Evolutionary conservation across 2,888 invertebrate genomes (phyloP), one percentile per base, ranked within the genome.

Genomic region (Eilema depressum): DNA sequence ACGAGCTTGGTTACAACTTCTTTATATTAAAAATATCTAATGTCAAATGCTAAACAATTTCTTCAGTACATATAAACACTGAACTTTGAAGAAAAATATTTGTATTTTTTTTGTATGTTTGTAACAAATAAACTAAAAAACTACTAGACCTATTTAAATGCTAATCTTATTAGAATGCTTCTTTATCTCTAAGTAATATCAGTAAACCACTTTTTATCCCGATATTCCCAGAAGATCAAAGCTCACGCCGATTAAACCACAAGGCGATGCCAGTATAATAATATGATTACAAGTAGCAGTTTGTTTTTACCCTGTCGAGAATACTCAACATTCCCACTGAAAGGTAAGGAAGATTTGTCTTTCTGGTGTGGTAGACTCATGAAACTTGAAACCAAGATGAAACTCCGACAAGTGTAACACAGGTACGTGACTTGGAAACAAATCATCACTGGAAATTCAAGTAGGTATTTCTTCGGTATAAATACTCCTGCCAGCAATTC

Each of bases 301-400:
- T 61, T 61, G 61, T 61, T 68, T n/a, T 37, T 25, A 30, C 63
- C 62, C 30, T 66, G 70, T 70, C 47, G 67, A 71, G 74, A 62
- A 75, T 66, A 74, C 71, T 74, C 66, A 30, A 41, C 60, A 69
- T 20, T 64, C 66, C 67, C 62, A 71, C 74, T 73, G 76, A 78
- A 81, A 80, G 77, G 73, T 76, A 74, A 77, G 75, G 70, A 83
- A 79, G 79, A 78, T 82, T 83, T 83, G 79, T 81, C 75, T 69
- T 64, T 66, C 67, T 65, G 66, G 75, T 79, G 79, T 70, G 75
- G 69, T 68, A 80, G 74, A 81, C 78, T 81, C 78, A 73, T 78
- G 82, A 77, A 83, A 81, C 78, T 76, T 67, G 74, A 81, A 76
- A 81, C 78, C 76, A 75, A 75, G 82, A 76, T 83, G 80, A 80